phyloP scores from a whole-genome alignment of 2,888 invertebrate genomes.

The Acrobeloides nanus region DNA sequence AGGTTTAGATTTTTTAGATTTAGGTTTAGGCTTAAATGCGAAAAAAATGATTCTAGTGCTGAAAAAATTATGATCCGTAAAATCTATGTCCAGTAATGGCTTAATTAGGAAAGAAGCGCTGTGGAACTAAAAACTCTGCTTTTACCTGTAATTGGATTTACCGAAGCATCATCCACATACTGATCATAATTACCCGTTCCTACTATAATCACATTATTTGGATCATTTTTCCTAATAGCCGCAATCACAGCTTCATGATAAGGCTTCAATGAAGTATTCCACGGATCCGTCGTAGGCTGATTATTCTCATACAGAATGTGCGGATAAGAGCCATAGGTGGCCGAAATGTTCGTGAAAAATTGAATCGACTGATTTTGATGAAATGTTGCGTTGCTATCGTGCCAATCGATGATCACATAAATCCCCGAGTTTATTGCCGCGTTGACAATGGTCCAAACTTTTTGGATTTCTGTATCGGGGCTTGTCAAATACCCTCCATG shows the following conservation, averaged over 20 bases:
- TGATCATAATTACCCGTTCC: conserved; percentile 8
- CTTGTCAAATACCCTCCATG: not conserved
- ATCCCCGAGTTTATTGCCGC: conserved; percentile 3
- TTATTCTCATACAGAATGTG: conserved; percentile 6
- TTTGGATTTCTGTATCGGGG: not conserved
- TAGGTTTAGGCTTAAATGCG: no score
- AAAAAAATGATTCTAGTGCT: no score
- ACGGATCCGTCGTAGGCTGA: no score
- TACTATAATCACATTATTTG: conserved; percentile 11
- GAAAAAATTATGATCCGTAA: no score
- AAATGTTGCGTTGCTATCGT: conserved; percentile 1
- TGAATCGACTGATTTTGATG: conserved; percentile 1
- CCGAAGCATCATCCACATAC: conserved; percentile 8
- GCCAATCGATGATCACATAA: conserved; percentile 2
- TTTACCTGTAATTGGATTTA: conserved; percentile 6
- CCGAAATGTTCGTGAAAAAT: conserved; percentile 3
- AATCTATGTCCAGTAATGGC: no score
- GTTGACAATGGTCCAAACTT: not conserved
- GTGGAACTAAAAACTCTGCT: no score
- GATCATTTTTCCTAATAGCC: conserved; percentile 4
- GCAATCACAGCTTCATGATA: no score
- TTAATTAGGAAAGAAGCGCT: no score
- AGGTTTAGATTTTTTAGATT: no score
- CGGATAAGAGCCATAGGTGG: not conserved
- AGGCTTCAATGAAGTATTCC: no score